Percentiles rank a stretch among this genome's conserved stretches.
These are phyloP conservation scores for Dicrurus megarhynchus DNA, from an alignment of 2,113 vertebrate species.

Conservation along the genomic window DNA sequence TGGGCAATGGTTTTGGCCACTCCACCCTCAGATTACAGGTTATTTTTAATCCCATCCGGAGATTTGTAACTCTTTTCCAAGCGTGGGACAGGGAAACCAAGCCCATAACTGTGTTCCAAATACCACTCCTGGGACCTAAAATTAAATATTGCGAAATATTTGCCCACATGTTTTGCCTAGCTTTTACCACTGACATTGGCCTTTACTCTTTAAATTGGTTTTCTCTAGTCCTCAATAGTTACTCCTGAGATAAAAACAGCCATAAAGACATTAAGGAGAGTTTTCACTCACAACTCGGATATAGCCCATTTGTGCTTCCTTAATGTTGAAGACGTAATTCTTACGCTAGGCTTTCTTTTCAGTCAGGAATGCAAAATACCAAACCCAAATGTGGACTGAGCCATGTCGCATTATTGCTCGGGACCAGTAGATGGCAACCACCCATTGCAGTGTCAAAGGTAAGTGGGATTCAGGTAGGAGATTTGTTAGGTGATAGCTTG, in stretches of 20 bases:
- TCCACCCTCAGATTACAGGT: not conserved
- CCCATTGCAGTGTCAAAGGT: not conserved
- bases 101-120: not conserved
- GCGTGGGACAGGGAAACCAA: not conserved
- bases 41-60: not conserved
- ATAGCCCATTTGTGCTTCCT: not conserved
- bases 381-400: not conserved
- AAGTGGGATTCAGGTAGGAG: not conserved
- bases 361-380: not conserved
- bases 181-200: not conserved
- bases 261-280: not conserved
- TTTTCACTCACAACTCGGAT: not conserved
- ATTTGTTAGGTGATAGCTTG: not conserved
- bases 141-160: conserved; percentile 19
- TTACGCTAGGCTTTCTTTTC: not conserved
- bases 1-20: not conserved
- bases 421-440: conserved; percentile 68
- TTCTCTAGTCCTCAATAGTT: not conserved
- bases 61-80: not conserved
- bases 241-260: not conserved
- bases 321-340: not conserved
- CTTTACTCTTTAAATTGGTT: conserved; percentile 6
- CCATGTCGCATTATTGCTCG: not conserved
- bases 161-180: not conserved
- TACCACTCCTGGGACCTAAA: not conserved